phyloP scores from a whole-genome alignment of 2,113 vertebrate species.

The Corythaixoides concolor region DNA sequence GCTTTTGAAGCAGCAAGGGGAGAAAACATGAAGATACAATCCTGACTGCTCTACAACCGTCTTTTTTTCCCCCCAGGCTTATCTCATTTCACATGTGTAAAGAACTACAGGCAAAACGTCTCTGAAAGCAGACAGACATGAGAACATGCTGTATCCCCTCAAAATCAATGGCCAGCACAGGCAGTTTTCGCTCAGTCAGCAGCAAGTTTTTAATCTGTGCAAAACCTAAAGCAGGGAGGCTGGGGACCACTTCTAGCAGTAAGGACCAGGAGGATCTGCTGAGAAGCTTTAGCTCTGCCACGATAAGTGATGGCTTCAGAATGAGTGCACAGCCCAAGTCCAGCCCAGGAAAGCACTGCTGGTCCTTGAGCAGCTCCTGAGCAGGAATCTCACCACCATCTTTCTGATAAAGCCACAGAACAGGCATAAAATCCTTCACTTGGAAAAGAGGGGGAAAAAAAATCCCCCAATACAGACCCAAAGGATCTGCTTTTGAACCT shows the following conservation, averaged over 20 bases:
- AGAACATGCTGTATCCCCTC: background rate
- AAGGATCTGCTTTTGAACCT: background rate
- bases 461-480: background rate
- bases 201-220: background rate
- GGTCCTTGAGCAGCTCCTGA: background rate
- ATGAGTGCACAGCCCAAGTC: background rate
- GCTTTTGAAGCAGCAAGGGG: slow-evolving; percentile 35
- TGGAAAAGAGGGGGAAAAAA: background rate
- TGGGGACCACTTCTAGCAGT: background rate
- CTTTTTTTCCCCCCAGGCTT: background rate
- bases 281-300: background rate
- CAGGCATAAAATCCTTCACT: fast-evolving
- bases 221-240: background rate
- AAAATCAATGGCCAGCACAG: background rate
- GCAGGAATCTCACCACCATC: background rate
- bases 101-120: background rate
- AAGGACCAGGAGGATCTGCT: background rate
- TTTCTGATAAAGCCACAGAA: background rate
- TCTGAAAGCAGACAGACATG: background rate
- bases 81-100: slow-evolving; percentile 6
- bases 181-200: background rate
- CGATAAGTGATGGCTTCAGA: fast-evolving
- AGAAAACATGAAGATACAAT: background rate
- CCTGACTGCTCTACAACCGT: background rate
- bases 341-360: background rate